phyloP scores from a whole-genome alignment of 2,797 vertebrate species.

The Poliocrania exsul region DNA sequence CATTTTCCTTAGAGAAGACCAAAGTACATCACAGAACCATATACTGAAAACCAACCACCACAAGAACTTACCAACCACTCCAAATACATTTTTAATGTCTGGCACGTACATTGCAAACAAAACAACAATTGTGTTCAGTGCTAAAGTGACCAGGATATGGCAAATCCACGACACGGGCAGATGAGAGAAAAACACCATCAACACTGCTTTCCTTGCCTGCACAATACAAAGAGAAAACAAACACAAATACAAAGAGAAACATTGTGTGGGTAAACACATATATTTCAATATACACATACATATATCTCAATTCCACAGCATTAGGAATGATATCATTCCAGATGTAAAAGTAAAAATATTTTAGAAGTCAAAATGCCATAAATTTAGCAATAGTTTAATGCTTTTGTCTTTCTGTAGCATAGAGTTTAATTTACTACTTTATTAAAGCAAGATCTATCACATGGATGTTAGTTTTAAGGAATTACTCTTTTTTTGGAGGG shows the following conservation, averaged over 20 bases:
- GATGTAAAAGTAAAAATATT: not conserved
- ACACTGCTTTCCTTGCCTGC: conserved; percentile 89
- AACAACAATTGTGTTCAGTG: conserved; percentile 83
- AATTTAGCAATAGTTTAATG: not conserved
- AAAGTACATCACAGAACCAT: not conserved
- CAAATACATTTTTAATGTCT: conserved; percentile 92
- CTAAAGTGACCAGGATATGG: conserved; percentile 82
- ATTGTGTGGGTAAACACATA: not conserved
- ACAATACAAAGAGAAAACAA: not conserved
- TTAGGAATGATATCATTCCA: not conserved
- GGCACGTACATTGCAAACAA: conserved; percentile 90
- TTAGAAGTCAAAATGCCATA: not conserved
- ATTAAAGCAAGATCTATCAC: not conserved
- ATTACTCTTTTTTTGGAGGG: not conserved
- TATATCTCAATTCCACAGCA: not conserved
- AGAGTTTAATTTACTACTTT: not conserved
- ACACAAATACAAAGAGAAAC: not conserved
- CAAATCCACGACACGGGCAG: conserved; percentile 83
- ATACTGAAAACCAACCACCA: not conserved
- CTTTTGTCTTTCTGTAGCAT: not conserved
- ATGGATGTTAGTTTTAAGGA: not conserved
- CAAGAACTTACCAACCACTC: conserved; percentile 87
- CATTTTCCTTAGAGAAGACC: not conserved
- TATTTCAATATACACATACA: not conserved
- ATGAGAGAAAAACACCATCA: conserved; percentile 81